Evolutionary conservation across 2,113 vertebrate species (phyloP).

Genomic region (Hypomesus transpacificus): DNA sequence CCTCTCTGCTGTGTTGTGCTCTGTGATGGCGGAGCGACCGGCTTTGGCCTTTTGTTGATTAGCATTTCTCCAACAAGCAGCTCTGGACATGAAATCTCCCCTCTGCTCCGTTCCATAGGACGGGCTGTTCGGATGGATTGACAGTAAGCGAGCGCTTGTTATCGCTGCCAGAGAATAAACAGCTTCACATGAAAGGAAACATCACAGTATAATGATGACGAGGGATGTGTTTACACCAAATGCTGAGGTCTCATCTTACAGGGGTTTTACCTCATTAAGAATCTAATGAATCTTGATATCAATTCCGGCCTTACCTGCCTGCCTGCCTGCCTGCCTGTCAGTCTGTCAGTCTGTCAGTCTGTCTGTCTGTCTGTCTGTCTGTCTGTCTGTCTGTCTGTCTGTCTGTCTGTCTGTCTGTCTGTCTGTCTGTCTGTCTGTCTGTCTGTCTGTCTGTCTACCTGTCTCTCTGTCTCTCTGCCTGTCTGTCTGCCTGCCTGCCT

Average conservation of each 20-base stretch:
- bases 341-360: background rate
- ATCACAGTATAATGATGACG: no score
- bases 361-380: background rate
- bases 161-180: no score
- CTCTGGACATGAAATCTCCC: conserved; percentile 2
- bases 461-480: background rate
- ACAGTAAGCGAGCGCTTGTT: no score
- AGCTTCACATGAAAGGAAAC: no score
- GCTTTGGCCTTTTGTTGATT: conserved; percentile 33
- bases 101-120: background rate
- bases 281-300: no score
- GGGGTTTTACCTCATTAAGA: no score
- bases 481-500: background rate
- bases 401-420: background rate
- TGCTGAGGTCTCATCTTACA: no score
- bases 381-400: background rate
- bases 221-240: no score
- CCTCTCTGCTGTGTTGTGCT: background rate
- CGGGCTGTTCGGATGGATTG: no score
- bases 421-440: background rate
- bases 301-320: no score
- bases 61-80: conserved; percentile 1
- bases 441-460: no score
- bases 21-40: background rate
- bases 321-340: no score